phyloP scores from a whole-genome alignment of 92 coral and sea anemone genomes.

The Virgularia gustaviana region DNA sequence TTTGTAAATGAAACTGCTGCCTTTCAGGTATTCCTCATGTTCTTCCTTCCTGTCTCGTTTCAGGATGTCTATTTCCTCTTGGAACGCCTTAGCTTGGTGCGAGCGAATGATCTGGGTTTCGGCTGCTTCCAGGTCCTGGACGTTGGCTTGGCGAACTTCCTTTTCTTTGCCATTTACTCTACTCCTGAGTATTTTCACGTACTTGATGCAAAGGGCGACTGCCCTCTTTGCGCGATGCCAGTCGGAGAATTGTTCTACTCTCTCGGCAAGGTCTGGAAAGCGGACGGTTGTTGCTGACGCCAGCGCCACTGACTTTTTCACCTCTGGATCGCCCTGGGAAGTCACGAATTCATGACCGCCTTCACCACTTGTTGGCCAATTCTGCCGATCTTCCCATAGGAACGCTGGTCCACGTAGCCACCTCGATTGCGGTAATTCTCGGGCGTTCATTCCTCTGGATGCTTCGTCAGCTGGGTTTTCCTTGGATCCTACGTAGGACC shows the following conservation, averaged over 20 bases:
- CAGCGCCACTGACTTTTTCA: neutral
- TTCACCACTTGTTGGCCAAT: no score
- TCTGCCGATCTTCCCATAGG: neutral
- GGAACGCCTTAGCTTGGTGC: slow-evolving; percentile 37
- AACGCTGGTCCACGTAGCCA: slow-evolving; percentile 11
- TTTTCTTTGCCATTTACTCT: neutral
- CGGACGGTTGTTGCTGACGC: neutral
- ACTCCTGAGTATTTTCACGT: neutral
- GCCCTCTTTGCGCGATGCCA: slow-evolving; percentile 46
- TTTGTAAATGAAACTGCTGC: slow-evolving; percentile 30
- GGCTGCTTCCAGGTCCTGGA: slow-evolving; percentile 32
- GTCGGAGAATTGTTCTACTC: slow-evolving; percentile 32
- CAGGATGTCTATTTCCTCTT: slow-evolving; percentile 35
- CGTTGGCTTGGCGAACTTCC: neutral
- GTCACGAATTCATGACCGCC: no score
- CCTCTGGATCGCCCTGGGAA: neutral
- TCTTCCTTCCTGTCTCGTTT: neutral
- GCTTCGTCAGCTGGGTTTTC: slow-evolving; percentile 4
- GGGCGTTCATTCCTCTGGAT: slow-evolving; percentile 4
- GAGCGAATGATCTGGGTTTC: slow-evolving; percentile 36
- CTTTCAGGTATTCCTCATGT: neutral
- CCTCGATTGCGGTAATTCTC: neutral
- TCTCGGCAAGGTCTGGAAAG: neutral
- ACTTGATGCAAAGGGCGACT: slow-evolving; percentile 25
- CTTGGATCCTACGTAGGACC: neutral